Percentiles rank a stretch among this genome's conserved stretches.
phyloP scores from a whole-genome alignment of 2,888 invertebrate genomes.

The Timandra comae region DNA sequence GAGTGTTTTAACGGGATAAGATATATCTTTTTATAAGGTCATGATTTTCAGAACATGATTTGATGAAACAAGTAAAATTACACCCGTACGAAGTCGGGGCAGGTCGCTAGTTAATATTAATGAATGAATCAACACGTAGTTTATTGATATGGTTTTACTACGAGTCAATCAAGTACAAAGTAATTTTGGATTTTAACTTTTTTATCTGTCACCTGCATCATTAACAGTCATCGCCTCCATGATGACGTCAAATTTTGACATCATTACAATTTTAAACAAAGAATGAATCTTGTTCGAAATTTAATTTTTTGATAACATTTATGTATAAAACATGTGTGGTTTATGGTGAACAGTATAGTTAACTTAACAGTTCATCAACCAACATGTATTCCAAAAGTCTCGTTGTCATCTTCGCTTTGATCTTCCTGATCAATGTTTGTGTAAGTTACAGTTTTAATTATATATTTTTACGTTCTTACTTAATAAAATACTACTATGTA shows the following conservation, averaged over 20 bases:
- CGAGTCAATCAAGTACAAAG: too few relatives aligned
- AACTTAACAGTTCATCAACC: constrained; percentile 3
- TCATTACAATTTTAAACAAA: constrained; percentile 4
- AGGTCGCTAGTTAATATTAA: too few relatives aligned
- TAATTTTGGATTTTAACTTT: too few relatives aligned
- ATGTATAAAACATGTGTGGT: constrained; percentile 21
- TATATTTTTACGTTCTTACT: not conserved
- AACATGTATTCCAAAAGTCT: constrained; percentile 30
- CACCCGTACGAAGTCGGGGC: too few relatives aligned
- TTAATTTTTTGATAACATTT: constrained; percentile 11
- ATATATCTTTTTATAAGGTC: too few relatives aligned
- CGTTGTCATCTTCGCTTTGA: constrained; percentile 22
- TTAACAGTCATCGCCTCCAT: not conserved
- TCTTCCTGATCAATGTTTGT: constrained; percentile 29
- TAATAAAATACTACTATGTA: not conserved
- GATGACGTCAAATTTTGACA: not conserved
- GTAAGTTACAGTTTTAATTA: not conserved
- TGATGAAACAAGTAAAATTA: too few relatives aligned
- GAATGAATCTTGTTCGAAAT: constrained; percentile 12
- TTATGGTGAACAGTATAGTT: constrained; percentile 5
- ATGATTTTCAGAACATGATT: too few relatives aligned
- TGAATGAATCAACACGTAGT: too few relatives aligned
- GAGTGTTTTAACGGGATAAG: too few relatives aligned
- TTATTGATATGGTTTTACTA: too few relatives aligned
- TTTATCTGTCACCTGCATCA: constrained; percentile 3